Conservation (phyloP, 2,888 invertebrate genomes). For the Athalia rosae region DNA sequence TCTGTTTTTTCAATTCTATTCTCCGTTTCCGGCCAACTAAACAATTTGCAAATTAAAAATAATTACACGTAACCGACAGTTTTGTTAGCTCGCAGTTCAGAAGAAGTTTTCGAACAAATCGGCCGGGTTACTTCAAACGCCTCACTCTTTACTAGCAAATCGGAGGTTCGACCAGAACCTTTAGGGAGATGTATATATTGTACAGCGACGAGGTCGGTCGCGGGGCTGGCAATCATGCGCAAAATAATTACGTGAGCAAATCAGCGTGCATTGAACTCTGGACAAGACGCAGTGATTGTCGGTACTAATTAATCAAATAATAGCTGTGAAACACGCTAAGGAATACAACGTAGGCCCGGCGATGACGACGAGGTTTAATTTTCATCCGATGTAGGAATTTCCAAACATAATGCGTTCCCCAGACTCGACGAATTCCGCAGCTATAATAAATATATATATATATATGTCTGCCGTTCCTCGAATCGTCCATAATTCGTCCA, state of each 20-base stretch:
- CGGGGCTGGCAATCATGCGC: slow-evolving; percentile 55
- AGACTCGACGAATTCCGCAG: slow-evolving; percentile 11
- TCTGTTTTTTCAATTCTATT: background rate
- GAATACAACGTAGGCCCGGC: slow-evolving; percentile 17
- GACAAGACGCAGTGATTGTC: slow-evolving; percentile 61
- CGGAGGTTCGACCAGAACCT: no score
- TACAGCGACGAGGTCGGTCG: background rate
- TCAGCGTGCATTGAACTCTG: slow-evolving; percentile 58
- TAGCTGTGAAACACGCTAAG: slow-evolving; percentile 52
- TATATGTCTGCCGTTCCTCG: no score
- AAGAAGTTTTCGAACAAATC: no score
- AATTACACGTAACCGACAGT: slow-evolving; percentile 29
- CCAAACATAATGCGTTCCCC: background rate
- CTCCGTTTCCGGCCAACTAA: background rate
- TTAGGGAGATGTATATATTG: background rate
- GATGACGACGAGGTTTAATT: background rate
- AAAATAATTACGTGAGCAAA: slow-evolving; percentile 62
- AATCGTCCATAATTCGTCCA: slow-evolving; percentile 2
- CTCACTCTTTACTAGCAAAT: no score
- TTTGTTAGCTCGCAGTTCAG: slow-evolving; percentile 7
- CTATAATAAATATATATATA: no score
- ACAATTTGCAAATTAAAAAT: slow-evolving; percentile 31
- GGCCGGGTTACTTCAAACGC: no score
- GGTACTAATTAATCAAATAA: slow-evolving; percentile 64
- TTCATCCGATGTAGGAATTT: slow-evolving; percentile 12